Percentiles rank a stretch among this genome's conserved stretches.
phyloP scores from a whole-genome alignment of 2,888 invertebrate genomes.

The Ephialtes manifestator region DNA sequence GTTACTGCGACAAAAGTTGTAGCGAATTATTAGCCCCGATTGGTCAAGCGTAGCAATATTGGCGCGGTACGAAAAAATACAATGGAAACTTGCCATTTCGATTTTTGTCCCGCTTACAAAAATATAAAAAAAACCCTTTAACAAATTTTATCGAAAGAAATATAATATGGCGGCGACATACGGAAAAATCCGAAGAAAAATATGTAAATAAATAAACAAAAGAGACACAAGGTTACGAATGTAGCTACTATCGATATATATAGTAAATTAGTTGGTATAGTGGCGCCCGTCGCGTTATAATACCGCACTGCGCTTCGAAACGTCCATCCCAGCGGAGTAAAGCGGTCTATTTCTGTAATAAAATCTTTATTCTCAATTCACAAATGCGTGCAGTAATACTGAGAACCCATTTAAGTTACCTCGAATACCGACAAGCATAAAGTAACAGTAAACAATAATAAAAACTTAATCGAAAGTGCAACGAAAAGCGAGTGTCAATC shows the following conservation, averaged over 20 bases:
- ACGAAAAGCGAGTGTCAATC: conserved; percentile 4
- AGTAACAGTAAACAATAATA: conserved; percentile 2
- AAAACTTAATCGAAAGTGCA: not conserved
- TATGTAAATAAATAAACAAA: not conserved
- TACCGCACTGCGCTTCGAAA: conserved; percentile 46
- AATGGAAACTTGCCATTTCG: not conserved
- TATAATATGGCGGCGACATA: too few species aligned
- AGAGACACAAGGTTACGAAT: not conserved
- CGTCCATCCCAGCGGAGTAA: conserved; percentile 4
- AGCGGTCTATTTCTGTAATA: conserved; percentile 25
- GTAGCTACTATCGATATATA: not conserved
- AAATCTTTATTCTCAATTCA: conserved; percentile 37
- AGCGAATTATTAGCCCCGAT: not conserved
- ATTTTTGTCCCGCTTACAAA: not conserved
- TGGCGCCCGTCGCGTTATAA: conserved; percentile 27
- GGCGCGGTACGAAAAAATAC: not conserved
- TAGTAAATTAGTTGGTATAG: not conserved
- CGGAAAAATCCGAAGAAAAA: not conserved
- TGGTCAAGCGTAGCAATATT: not conserved
- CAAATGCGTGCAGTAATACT: not conserved
- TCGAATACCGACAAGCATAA: not conserved
- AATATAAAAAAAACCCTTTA: too few species aligned
- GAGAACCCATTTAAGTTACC: not conserved
- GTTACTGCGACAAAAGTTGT: not conserved
- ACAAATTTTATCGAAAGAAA: not conserved